phyloP scores from a whole-genome alignment of 2,888 invertebrate species.

The Laothoe populi region DNA sequence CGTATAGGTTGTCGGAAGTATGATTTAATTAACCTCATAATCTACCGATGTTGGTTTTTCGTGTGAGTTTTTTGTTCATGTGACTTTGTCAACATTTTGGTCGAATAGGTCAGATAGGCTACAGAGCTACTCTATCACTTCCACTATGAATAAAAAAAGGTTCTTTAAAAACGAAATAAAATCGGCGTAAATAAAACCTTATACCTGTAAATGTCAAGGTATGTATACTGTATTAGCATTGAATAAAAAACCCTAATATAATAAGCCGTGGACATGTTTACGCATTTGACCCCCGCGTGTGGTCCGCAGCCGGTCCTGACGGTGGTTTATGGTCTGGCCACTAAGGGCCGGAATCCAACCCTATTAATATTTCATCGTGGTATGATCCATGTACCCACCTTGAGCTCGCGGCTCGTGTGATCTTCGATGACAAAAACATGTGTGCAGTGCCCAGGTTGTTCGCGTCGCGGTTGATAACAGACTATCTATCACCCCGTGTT shows the following conservation, averaged over 20 bases:
- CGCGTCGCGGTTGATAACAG: not conserved
- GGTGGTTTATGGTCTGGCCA: conserved; percentile 35
- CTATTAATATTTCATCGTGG: conserved; percentile 78
- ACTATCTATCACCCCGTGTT: conserved; percentile 19
- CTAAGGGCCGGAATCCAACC: conserved; percentile 43
- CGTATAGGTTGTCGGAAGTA: too few relatives aligned
- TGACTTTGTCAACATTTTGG: too few relatives aligned
- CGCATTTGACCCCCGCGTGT: conserved; percentile 9
- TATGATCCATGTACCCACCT: conserved; percentile 42
- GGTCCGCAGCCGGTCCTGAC: conserved; percentile 26
- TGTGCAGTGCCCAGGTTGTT: not conserved
- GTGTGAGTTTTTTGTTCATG: too few relatives aligned
- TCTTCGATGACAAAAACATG: conserved; percentile 19
- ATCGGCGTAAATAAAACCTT: not conserved
- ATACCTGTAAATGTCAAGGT: not conserved
- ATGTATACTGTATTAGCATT: not conserved
- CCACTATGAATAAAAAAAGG: too few relatives aligned
- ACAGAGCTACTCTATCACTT: too few relatives aligned
- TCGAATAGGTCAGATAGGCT: too few relatives aligned
- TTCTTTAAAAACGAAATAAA: not conserved
- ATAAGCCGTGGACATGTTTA: not conserved
- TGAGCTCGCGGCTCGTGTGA: conserved; percentile 18
- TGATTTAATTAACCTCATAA: too few relatives aligned
- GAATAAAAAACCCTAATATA: not conserved
- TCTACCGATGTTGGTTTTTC: too few relatives aligned